Evolutionary conservation across 2,888 invertebrate genomes (phyloP), one percentile per base, ranked within the genome.

Genomic region (Lepas anatifera): DNA sequence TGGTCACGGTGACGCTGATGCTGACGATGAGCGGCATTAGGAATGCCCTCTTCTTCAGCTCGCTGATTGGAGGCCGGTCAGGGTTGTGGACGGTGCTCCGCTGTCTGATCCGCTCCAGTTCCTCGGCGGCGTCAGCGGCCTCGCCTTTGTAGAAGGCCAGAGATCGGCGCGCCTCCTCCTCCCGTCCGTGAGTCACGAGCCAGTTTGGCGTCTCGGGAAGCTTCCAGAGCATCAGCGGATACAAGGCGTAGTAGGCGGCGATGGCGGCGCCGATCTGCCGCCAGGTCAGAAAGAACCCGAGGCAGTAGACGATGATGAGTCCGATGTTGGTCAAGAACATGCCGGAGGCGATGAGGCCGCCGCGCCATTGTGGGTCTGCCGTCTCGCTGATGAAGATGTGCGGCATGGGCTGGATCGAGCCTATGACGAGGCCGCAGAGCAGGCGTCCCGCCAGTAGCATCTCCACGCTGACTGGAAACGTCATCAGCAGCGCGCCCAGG

Each of bases 301-400:
- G 86, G 70, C 88, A 86, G 80, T 91, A 93, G 69, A 90, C 89
- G 77, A 89, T 85, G 37, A 94, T 83, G 10, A 92, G 89, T 35
- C 94, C 95, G 39, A 90, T 84, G 78, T 92, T 91, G 27, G 91
- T 89, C 73, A 89, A 87, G 73, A 93, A 87, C 80, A 94, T 94
- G 73, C 91, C 84, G 71, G 92, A 86, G 6, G 92, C 89, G 77
- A 92, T 92, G 70, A 94, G 83, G 74, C 90, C 89, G 29, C 94
- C 95, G 35, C 95, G 84, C 73, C 92, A 88, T 72, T 90, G 88
- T 1, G 92, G 90, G 25, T 90, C 88, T 32, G 93, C 88, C 77
- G 92, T 91, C 82, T 95, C 95, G 77, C 92, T 91, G 77, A 94
- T 88, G 83, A 94, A 95, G 29, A 94, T 90, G 87, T 66, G 66